These are phyloP conservation scores for Dasyurus viverrinus DNA, from an alignment of 2,113 vertebrate species.

Conservation along the genomic window DNA sequence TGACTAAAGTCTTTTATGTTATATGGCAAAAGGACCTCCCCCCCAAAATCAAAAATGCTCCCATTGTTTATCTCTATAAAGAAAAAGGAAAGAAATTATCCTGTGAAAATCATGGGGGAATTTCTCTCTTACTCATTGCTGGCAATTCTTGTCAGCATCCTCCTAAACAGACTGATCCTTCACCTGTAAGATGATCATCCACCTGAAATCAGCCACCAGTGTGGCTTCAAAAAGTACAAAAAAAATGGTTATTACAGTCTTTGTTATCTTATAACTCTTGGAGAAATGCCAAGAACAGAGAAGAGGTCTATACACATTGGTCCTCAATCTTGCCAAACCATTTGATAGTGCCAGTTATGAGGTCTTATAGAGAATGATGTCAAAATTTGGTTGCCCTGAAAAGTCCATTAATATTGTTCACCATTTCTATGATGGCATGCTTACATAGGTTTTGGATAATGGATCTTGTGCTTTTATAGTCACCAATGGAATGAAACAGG, in stretches of 20 bases:
- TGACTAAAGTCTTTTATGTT: background rate
- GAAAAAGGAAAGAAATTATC: background rate
- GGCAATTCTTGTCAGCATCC: background rate
- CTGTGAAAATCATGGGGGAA: background rate
- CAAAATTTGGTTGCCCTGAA: too few relatives aligned
- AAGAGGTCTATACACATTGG: background rate
- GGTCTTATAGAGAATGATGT: too few relatives aligned
- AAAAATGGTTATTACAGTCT: background rate
- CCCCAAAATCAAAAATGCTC: background rate
- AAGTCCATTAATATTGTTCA: too few relatives aligned
- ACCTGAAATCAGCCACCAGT: background rate
- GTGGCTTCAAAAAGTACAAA: background rate
- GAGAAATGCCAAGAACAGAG: background rate
- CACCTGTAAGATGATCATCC: background rate
- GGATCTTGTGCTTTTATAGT: too few relatives aligned
- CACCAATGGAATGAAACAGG: too few relatives aligned
- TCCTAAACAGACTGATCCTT: background rate
- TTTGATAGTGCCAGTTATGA: too few relatives aligned
- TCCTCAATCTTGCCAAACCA: too few relatives aligned
- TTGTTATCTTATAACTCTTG: background rate
- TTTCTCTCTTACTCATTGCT: background rate
- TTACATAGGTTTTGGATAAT: too few relatives aligned
- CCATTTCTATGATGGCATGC: too few relatives aligned
- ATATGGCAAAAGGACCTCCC: background rate
- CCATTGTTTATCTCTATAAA: background rate